Base-by-base conservation (phyloP, 1,140 invertebrate genomes). In the Calephelis virginiensis region DNA sequence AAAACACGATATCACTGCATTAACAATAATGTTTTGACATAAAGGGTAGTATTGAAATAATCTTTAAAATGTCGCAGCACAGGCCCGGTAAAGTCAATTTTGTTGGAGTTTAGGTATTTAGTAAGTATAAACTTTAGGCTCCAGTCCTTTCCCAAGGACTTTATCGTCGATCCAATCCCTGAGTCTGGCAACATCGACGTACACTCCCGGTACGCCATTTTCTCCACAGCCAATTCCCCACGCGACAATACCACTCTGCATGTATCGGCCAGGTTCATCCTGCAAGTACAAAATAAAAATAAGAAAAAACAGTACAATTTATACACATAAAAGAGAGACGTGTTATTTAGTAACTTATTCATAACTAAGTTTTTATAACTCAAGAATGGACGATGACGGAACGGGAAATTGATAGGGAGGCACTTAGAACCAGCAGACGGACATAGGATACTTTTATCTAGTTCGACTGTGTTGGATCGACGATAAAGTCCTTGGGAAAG, bases 381-480 rank as follows among this genome's bases (percentile, higher is more conserved):
- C 28, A 28, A 28, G 28, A 28, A 28, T 4, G 28, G 28, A 4
- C 5, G 28, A 28, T 4, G 28, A 28, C 5, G 2, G 5, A 28
- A 4, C 28, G 2, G 28, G 5, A 28, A 28, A 28, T 28, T 28
- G 28, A 28, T 2, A 28, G 5, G 28, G 28, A 28, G 28, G 28
- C 5, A 28, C 28, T 28, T 28, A 28, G 28, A 28, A 28, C 28
- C 28, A 28, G 28, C 2, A 28, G 28, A 28, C 28, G 28, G 28
- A 3, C 28, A 28, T 28, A 28, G 28, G 28, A 28, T 28, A 28
- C 28, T 28, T 28, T 28, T 28, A 28, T 28, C 28, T 4, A 28
- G 2, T 28, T n/a, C n/a, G n/a, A n/a, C n/a, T n/a, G n/a, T n/a
- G n/a, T 49, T 96, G 95, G 95, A 94, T 96, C 53, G 93, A 95